phyloP scores from a whole-genome alignment of 1,140 invertebrate species.

The Drosophila fuyamai region DNA sequence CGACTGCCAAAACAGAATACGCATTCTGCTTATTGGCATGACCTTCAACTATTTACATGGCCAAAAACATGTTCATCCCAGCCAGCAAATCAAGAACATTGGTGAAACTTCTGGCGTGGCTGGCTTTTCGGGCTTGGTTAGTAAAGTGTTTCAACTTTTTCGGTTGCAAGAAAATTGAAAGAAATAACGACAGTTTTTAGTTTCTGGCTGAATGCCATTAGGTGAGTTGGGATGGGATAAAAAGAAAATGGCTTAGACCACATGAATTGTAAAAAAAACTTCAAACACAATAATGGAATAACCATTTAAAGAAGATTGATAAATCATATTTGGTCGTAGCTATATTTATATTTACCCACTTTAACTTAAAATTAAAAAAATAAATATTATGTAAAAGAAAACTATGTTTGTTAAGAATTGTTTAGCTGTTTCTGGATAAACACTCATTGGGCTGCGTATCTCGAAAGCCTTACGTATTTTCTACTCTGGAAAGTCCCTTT shows the following conservation, averaged over 20 bases:
- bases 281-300: neutral
- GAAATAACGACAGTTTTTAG: constrained; percentile 33
- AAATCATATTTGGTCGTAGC: neutral
- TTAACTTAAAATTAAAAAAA: too few species aligned
- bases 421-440: too few species aligned
- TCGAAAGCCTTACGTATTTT: neutral
- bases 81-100: constrained; percentile 4
- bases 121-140: constrained; percentile 37
- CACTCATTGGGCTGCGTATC: too few species aligned
- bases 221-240: neutral
- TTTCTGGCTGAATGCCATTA: constrained; percentile 31
- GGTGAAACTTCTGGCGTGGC: constrained; percentile 19
- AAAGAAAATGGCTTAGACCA: neutral
- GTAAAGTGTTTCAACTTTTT: constrained; percentile 3
- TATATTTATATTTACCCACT: neutral
- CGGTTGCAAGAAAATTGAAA: constrained; percentile 19
- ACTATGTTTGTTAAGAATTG: too few species aligned
- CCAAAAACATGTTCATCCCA: constrained; percentile 23
- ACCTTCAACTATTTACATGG: constrained; percentile 38
- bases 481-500: constrained; percentile 2
- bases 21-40: constrained; percentile 27
- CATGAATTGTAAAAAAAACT: constrained; percentile 10
- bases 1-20: constrained; percentile 26
- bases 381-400: too few species aligned
- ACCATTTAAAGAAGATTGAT: neutral